phyloP scores from a whole-genome alignment of 2,113 vertebrate genomes.

The Manacus vitellinus region DNA sequence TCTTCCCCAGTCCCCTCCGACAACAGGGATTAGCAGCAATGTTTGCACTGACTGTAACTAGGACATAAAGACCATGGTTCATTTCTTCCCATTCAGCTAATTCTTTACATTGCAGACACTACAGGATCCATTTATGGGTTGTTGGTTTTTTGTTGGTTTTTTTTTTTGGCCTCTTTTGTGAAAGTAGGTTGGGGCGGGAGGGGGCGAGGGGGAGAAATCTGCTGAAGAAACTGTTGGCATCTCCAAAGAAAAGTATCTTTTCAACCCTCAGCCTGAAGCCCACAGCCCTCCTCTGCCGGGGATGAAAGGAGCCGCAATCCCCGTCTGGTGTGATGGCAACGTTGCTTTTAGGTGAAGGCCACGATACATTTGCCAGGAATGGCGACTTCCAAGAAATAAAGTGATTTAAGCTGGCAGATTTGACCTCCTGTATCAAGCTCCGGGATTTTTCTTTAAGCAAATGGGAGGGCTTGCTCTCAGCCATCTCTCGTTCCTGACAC shows the following conservation, averaged over 20 bases:
- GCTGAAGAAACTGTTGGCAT: conserved; percentile 24
- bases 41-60: conserved; percentile 61
- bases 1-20: conserved; percentile 25
- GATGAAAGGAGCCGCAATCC: background rate
- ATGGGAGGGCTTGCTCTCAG: background rate
- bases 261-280: background rate
- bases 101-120: conserved; percentile 62
- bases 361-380: background rate
- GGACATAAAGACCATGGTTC: conserved; percentile 62
- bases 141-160: background rate
- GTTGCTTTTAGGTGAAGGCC: background rate
- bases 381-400: background rate
- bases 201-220: background rate
- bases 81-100: conserved; percentile 67
- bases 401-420: background rate
- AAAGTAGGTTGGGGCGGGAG: background rate
- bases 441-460: background rate
- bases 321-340: background rate
- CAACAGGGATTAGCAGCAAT: conserved; percentile 53
- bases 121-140: conserved; percentile 45
- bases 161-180: background rate
- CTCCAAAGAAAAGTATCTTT: conserved; percentile 38
- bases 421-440: background rate
- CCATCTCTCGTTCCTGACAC: background rate
- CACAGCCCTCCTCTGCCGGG: background rate